A percentile compares a stretch with the other conserved stretches of the same genome.
Conservation (phyloP, 2,797 vertebrate genomes). For the Sus cebifrons region DNA sequence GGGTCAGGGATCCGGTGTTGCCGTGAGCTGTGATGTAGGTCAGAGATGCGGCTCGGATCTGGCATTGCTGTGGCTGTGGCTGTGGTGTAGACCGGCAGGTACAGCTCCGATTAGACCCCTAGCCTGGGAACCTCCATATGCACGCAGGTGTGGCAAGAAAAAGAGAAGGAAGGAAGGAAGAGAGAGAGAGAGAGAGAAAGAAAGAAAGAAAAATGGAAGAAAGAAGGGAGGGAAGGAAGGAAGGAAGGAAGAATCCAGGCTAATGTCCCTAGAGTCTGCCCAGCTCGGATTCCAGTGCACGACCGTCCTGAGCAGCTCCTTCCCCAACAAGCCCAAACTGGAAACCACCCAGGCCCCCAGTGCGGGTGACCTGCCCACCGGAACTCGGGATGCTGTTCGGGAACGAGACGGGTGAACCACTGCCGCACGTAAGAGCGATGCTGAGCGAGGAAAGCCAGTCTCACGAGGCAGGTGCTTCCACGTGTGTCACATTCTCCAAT, state of each 20-base stretch:
- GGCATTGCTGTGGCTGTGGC: too few relatives aligned
- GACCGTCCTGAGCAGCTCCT: background rate
- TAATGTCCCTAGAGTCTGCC: accelerated
- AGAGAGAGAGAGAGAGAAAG: background rate
- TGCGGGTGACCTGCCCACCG: too few relatives aligned
- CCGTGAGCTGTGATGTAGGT: too few relatives aligned
- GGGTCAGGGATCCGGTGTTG: too few relatives aligned
- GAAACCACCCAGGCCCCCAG: background rate
- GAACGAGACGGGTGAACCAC: background rate
- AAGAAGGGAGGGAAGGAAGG: background rate
- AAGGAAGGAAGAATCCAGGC: background rate
- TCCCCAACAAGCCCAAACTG: accelerated
- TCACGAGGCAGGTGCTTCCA: background rate
- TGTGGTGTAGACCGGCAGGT: too few relatives aligned
- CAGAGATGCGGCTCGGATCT: too few relatives aligned
- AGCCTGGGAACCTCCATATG: too few relatives aligned
- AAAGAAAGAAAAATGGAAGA: background rate
- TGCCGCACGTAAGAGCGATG: accelerated
- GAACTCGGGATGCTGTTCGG: accelerated
- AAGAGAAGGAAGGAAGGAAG: too few relatives aligned
- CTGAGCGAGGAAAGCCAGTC: background rate
- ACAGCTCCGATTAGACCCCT: too few relatives aligned
- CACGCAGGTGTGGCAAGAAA: too few relatives aligned
- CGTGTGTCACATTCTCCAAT: background rate
- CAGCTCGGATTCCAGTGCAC: too few relatives aligned